Conservation (phyloP, 2,113 vertebrate genomes). For the Aix galericulata region DNA sequence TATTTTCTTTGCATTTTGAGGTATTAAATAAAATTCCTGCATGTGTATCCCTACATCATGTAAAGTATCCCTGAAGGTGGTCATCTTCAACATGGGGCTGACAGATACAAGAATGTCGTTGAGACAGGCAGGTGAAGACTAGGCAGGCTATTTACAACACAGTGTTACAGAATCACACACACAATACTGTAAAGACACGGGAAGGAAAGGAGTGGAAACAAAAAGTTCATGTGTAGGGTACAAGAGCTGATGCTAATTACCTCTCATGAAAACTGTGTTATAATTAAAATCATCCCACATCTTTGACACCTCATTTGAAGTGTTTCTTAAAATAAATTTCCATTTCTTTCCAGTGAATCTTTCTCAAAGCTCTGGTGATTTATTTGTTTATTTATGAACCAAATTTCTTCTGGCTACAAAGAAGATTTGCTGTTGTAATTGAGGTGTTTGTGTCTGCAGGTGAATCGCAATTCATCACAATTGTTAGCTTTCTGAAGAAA, state of each 20-base stretch:
- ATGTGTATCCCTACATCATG: neutral
- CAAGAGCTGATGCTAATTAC: slow-evolving; percentile 1
- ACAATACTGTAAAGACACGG: neutral
- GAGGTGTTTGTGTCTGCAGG: neutral
- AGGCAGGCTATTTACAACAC: neutral
- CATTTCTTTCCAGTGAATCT: neutral
- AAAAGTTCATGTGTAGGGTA: neutral
- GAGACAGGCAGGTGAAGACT: neutral
- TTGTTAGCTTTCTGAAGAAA: neutral
- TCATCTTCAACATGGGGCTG: neutral
- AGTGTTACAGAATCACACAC: neutral
- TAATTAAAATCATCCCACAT: slow-evolving; percentile 14
- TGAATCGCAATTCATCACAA: neutral
- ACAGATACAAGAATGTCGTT: neutral
- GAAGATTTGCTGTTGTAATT: neutral
- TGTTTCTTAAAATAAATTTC: slow-evolving; percentile 36
- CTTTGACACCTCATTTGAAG: neutral
- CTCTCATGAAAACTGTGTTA: neutral
- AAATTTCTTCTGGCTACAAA: neutral
- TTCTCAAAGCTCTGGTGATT: neutral
- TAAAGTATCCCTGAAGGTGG: neutral
- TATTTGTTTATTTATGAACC: neutral
- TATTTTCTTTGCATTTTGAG: neutral
- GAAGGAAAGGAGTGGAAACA: neutral
- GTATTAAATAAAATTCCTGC: neutral